These are phyloP conservation scores for Eledone cirrhosa DNA, from an alignment of 2,888 invertebrate species.

Conservation along the genomic window DNA sequence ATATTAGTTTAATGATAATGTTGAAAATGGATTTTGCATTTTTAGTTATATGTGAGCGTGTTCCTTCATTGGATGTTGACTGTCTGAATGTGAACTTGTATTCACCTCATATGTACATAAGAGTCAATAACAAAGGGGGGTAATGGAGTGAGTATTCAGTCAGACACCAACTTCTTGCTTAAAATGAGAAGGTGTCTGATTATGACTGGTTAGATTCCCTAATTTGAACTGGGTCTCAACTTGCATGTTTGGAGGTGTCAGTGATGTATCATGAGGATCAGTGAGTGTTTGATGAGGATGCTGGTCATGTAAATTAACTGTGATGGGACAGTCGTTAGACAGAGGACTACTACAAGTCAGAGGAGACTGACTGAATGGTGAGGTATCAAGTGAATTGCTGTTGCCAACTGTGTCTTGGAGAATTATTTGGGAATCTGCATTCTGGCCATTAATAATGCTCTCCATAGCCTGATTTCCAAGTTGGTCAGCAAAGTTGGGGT, in stretches of 20 bases:
- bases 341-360: constrained; percentile 21
- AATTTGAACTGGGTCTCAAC: background rate
- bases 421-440: background rate
- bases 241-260: background rate
- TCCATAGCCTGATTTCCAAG: constrained; percentile 10
- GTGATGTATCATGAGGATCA: background rate
- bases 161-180: constrained; percentile 24
- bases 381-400: constrained; percentile 4
- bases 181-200: constrained; percentile 22
- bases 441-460: background rate
- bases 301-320: background rate
- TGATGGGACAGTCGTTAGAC: background rate
- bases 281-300: background rate
- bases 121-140: too few species aligned
- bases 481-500: background rate
- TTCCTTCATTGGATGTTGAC: too few species aligned
- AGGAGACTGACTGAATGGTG: constrained; percentile 6
- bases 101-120: too few species aligned
- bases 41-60: too few species aligned
- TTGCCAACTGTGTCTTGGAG: background rate
- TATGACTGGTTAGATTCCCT: background rate
- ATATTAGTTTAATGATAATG: too few species aligned
- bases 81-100: too few species aligned
- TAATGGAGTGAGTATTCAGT: background rate
- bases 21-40: too few species aligned